Evolutionary conservation across 1,140 invertebrate species (phyloP), one percentile per base, ranked within the genome.

Genomic region (Atta texana): DNA sequence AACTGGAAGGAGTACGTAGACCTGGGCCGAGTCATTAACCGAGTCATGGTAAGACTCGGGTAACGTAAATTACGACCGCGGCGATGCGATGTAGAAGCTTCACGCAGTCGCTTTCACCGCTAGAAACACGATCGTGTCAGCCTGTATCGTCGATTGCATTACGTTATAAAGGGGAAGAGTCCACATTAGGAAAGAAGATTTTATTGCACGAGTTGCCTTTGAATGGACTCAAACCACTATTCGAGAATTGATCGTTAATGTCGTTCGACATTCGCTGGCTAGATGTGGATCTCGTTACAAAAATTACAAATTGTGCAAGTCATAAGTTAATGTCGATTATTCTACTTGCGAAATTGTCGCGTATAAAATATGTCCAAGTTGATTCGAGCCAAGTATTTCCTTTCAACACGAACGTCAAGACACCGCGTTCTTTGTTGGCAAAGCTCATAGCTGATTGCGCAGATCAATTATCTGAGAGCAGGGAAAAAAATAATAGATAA

Each of bases 21-120:
- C 89, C 89, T 68, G 86, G 86, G 59, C 86, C 31, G 86, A 85
- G 89, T 91, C 89, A 81, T 91, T 90, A 91, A 91, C 89, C 89
- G 89, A 90, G 86, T 90, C 81, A 68, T 7, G 72, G 76, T 85
- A 75, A 69, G 86, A 55, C 76, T 68, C 34, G 74, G 69, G 61
- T 55, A 89, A 89, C 86, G 86, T 88, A 64, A 90, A 90, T 90
- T 90, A 81, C 77, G 59, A 85, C 39, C 51, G 72, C 66, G 57
- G 51, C 87, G 69, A 24, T 76, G 51, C 87, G 69, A 24, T 72
- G 51, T 69, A 80, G 66, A 39, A 69, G 57, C 87, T 90, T 87
- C 85, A 77, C 88, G 59, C 44, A 87, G 69, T 85, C 90, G 90
- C 85, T 91, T 91, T 89, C 90, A 85, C 90, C 81, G 71, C 61